These are phyloP conservation scores for Dendronephthya gigantea DNA, from an alignment of 64 coral and sea anemone species.

Conservation along the genomic window DNA sequence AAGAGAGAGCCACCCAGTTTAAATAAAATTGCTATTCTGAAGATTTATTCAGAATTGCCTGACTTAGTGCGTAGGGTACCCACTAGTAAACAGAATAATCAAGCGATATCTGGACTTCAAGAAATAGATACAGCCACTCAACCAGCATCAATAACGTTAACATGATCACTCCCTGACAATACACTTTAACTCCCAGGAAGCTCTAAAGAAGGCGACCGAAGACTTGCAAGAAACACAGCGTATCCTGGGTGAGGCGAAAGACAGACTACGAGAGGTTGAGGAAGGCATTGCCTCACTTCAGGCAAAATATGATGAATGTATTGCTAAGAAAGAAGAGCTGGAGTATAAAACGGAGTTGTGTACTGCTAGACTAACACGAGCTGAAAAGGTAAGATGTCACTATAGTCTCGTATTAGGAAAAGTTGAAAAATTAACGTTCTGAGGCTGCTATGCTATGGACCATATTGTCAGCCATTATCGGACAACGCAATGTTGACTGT, in stretches of 20 bases:
- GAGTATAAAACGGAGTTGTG: slow-evolving; percentile 96
- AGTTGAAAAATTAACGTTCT: no score
- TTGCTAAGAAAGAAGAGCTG: slow-evolving; percentile 82
- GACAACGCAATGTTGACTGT: no score
- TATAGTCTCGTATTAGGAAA: neutral
- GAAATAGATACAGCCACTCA: no score
- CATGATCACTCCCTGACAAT: neutral
- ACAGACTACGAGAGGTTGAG: slow-evolving; percentile 69
- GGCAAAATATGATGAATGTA: slow-evolving; percentile 97
- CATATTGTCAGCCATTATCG: no score
- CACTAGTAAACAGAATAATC: no score
- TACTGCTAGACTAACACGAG: slow-evolving; percentile 60
- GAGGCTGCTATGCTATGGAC: no score
- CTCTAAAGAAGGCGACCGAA: slow-evolving; percentile 83
- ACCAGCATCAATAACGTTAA: neutral
- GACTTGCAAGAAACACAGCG: slow-evolving; percentile 86
- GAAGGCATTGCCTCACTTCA: slow-evolving; percentile 93
- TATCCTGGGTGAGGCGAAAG: slow-evolving; percentile 80
- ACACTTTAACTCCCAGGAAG: slow-evolving; percentile 38
- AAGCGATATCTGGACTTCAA: no score
- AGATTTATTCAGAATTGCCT: no score
- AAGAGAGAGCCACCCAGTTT: no score
- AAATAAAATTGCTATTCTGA: no score
- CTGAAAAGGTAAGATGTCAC: slow-evolving; percentile 64
- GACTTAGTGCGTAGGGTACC: no score